A percentile compares a stretch with the other conserved stretches of the same genome.
Evolutionary conservation across 2,888 invertebrate species (phyloP).

Genomic region (Ctenicera cuprea): DNA sequence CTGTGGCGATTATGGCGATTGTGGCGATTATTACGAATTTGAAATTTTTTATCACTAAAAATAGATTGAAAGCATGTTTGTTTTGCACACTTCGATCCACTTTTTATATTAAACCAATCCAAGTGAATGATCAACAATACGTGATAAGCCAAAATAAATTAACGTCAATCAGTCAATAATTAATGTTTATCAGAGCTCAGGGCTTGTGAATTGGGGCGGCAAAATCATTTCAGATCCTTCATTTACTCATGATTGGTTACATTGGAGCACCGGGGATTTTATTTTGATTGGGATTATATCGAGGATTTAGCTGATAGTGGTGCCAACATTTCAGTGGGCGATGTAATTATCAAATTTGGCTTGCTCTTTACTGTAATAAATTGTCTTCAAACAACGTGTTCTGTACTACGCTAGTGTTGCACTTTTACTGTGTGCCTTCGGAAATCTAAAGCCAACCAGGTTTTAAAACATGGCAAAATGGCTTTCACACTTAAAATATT

Average conservation of each 20-base stretch:
- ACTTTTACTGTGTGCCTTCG: constrained; percentile 28
- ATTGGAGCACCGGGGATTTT: constrained; percentile 35
- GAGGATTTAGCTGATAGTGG: constrained; percentile 17
- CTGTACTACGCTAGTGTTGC: constrained; percentile 23
- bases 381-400: constrained; percentile 17
- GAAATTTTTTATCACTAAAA: background rate
- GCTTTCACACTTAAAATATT: constrained; percentile 46
- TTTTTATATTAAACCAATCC: constrained; percentile 25
- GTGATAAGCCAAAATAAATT: constrained; percentile 41
- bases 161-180: constrained; percentile 48
- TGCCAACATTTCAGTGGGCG: constrained; percentile 27
- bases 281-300: constrained; percentile 41
- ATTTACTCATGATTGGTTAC: constrained; percentile 43
- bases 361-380: constrained; percentile 30
- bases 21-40: background rate
- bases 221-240: constrained; percentile 48
- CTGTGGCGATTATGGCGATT: background rate
- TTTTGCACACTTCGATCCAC: background rate
- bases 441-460: constrained; percentile 35
- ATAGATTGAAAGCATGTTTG: background rate
- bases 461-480: constrained; percentile 41
- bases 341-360: constrained; percentile 36
- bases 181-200: constrained; percentile 45
- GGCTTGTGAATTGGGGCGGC: constrained; percentile 40
- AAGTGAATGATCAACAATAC: constrained; percentile 24